Evolutionary conservation across 2,797 vertebrate species (phyloP), one percentile per base, ranked within the genome.

Genomic region (Pampus argenteus): DNA sequence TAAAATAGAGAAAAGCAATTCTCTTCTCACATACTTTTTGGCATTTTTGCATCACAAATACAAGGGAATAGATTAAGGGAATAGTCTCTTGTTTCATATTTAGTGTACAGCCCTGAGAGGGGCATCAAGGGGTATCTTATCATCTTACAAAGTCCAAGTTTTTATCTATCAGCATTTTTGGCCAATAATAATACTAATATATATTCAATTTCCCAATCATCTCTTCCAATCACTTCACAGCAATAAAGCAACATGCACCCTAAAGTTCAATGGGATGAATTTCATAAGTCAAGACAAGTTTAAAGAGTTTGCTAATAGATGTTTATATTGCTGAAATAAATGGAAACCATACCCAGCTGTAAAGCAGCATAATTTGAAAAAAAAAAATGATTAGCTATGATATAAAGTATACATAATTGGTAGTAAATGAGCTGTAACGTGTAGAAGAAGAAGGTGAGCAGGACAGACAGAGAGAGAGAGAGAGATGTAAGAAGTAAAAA

Each of bases 401-500:
- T 13, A 29, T 42, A 17, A 58, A 44, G 42, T 54, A 63, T 71
- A 69, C 51, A 51, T 26, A 50, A 3, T 45, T 9, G 31, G 18
- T 42, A 2, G 18, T 34, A 25, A 63, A 78, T 47, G 25, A 59
- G 31, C 40, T 64, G 52, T 4, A 34, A 10, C 51, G 44, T 64
- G 52, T 4, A 29, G 9, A 56, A 40, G 20, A 29, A n/a, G 7
- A 13, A 47, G 47, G 56, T 9, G 64, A 42, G 45, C 38, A 1
- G 38, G n/a, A 50, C 20, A 55, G 34, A 44, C 49, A 62, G 48
- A 49, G 18, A 4, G 9, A 29, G 58, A 70, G 14, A 67, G 25
- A 40, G 63, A 83, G 78, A 60, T 11, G 50, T 6, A 65, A 51
- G 45, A 51, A 20, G 42, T 38, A 34, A 67, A 75, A 75, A 79